Conservation (phyloP, 1,140 invertebrate species). For the Caenorhabditis latens region DNA sequence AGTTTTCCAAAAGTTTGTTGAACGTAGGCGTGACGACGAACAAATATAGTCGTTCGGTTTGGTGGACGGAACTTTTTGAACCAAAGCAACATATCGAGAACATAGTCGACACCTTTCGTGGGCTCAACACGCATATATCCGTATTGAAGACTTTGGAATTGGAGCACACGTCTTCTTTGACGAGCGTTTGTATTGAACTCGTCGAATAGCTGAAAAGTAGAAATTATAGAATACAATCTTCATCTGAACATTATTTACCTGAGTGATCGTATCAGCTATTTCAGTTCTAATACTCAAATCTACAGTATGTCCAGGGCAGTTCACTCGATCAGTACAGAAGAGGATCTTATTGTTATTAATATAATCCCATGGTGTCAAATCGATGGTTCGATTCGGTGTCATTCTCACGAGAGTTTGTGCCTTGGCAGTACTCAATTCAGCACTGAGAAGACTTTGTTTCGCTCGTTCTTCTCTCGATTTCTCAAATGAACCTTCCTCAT, state of each 20-base stretch:
- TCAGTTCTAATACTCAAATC: slow-evolving; percentile 70
- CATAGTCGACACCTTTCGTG: slow-evolving; percentile 88
- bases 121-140: slow-evolving; percentile 89
- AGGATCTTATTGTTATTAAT: slow-evolving; percentile 73
- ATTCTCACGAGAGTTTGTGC: slow-evolving; percentile 41
- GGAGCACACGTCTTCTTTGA: slow-evolving; percentile 91
- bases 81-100: slow-evolving; percentile 91
- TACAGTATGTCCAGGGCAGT: slow-evolving; percentile 75
- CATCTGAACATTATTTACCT: slow-evolving; percentile 68
- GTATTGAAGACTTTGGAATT: slow-evolving; percentile 94
- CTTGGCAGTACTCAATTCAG: slow-evolving; percentile 51
- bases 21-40: slow-evolving; percentile 91
- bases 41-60: slow-evolving; percentile 90
- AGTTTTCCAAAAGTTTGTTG: slow-evolving; percentile 86
- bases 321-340: slow-evolving; percentile 73
- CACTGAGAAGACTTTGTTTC: slow-evolving; percentile 64
- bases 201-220: slow-evolving; percentile 85
- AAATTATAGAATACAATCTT: not conserved
- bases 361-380: slow-evolving; percentile 72
- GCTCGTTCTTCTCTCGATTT: slow-evolving; percentile 78
- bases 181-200: slow-evolving; percentile 91
- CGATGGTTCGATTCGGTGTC: slow-evolving; percentile 57
- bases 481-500: slow-evolving; percentile 88
- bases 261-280: slow-evolving; percentile 69
- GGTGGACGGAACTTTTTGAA: slow-evolving; percentile 93